Base-by-base conservation (phyloP, 2,888 invertebrate genomes). In the Stenodema calcarata region DNA sequence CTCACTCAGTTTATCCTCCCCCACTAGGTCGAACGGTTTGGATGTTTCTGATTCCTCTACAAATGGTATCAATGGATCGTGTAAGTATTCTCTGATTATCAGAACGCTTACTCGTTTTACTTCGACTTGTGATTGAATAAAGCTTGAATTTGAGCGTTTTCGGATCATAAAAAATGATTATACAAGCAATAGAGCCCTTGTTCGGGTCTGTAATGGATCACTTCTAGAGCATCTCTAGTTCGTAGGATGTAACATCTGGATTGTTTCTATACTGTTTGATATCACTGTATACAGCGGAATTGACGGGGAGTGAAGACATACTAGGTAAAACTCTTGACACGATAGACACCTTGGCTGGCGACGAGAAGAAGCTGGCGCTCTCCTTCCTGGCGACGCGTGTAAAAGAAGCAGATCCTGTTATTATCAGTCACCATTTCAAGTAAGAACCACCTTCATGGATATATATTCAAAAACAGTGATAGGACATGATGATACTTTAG, bases 341-440 rank as follows among this genome's bases (percentile, higher is more conserved):
- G 18, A 86, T 88, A 23, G 88, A 88, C 18, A 86, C 70, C 35
- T 62, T 84, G 88, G 86, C 89, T 7, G 89, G 89, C 16, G 89
- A 89, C 6, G 88, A 89, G 54, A 87, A 88, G 69, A 88, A 88
- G 82, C 82, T 88, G 4, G 89, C 89, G 2, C 69, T 89, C n/a
- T 84, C 86, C 7, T 88, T 89, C 54, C 86, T 89, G 3, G 87
- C 88, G 0, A 76, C 83, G 16, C 87, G 87, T 11, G 91, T 92
- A 6, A 90, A 91, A 69, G 92, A 92, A 80, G 92, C 92, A 42
- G 90, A 91, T 28, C 90, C 91, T 70, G 90, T 90, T 6, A 90
- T 92, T n/a, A 92, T 93, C 91, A 92, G 92, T 88, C 92, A 93
- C 84, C 92, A 93, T 90, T 93, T 93, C 88, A 90, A 90, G 90